Percentiles rank a stretch among this genome's conserved stretches.
Conservation (phyloP, 2,113 vertebrate species). For the Peucedramus taeniatus region DNA sequence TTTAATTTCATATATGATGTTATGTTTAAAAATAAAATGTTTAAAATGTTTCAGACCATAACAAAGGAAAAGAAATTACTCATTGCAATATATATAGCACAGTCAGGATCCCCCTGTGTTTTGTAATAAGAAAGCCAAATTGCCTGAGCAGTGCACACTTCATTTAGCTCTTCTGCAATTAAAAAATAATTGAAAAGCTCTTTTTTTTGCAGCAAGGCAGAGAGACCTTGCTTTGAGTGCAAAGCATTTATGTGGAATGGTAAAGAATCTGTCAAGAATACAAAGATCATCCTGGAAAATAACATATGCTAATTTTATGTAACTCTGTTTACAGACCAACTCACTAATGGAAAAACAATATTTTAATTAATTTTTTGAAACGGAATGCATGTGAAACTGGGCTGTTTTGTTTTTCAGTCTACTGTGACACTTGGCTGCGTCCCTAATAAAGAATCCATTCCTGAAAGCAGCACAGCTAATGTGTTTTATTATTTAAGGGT, state of each 20-base stretch:
- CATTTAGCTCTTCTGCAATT: slow-evolving; percentile 41
- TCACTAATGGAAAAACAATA: not conserved
- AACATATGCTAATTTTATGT: not conserved
- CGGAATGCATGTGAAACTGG: not conserved
- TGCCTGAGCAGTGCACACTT: slow-evolving; percentile 9
- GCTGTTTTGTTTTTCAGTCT: not conserved
- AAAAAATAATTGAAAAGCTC: slow-evolving; percentile 49
- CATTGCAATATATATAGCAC: not conserved
- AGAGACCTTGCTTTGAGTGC: not conserved
- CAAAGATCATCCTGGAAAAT: not conserved
- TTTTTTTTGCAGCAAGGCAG: not conserved
- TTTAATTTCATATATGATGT: not conserved
- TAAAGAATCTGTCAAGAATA: not conserved
- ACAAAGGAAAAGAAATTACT: not conserved
- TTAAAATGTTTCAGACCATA: not conserved
- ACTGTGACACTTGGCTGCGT: not conserved
- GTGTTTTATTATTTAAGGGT: not conserved
- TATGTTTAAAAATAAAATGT: not conserved
- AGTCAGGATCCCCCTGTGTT: not conserved
- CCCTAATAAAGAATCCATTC: not conserved
- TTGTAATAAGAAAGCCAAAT: slow-evolving; percentile 40
- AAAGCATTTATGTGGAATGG: not conserved
- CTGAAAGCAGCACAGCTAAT: not conserved
- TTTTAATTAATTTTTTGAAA: not conserved
- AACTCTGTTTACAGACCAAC: not conserved